Evolutionary conservation across 2,888 invertebrate genomes (phyloP).

Genomic region (Steinernema carpocapsae): DNA sequence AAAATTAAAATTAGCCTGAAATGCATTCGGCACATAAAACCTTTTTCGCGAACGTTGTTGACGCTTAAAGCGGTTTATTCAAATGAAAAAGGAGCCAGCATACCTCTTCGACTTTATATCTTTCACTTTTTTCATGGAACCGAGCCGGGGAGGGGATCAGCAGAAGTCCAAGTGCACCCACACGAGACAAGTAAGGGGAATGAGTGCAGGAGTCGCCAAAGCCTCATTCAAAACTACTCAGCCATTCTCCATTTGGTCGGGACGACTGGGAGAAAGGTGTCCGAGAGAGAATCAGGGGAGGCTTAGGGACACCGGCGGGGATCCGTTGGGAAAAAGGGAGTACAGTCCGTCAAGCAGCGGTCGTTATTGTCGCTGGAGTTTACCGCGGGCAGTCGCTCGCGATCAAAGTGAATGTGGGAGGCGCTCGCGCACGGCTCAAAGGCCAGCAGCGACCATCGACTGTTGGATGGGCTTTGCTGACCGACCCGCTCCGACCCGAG

Average conservation of each 20-base stretch:
- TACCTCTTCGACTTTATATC: slow-evolving; percentile 12
- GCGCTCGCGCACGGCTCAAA: slow-evolving; percentile 32
- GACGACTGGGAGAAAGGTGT: neutral
- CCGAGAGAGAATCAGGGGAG: slow-evolving; percentile 6
- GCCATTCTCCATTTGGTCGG: slow-evolving; percentile 19
- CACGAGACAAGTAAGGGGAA: neutral
- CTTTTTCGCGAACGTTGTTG: too few relatives aligned
- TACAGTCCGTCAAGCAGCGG: slow-evolving; percentile 33
- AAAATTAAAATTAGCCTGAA: neutral
- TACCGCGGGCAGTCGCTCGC: slow-evolving; percentile 31
- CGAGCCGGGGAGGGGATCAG: neutral
- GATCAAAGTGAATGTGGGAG: slow-evolving; percentile 30
- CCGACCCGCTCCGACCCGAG: neutral
- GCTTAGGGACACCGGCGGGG: neutral
- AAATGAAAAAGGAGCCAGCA: neutral
- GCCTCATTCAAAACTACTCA: neutral
- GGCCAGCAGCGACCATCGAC: slow-evolving; percentile 33
- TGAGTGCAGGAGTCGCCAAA: neutral
- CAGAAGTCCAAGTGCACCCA: neutral
- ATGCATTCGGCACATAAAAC: too few relatives aligned
- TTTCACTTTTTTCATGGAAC: slow-evolving; percentile 16
- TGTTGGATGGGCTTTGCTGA: slow-evolving; percentile 31
- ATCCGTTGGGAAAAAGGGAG: slow-evolving; percentile 20
- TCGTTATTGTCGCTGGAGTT: slow-evolving; percentile 32
- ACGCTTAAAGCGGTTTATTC: too few relatives aligned